phyloP scores from a whole-genome alignment of 2,888 invertebrate genomes.

The Bruchidius siliquastri region DNA sequence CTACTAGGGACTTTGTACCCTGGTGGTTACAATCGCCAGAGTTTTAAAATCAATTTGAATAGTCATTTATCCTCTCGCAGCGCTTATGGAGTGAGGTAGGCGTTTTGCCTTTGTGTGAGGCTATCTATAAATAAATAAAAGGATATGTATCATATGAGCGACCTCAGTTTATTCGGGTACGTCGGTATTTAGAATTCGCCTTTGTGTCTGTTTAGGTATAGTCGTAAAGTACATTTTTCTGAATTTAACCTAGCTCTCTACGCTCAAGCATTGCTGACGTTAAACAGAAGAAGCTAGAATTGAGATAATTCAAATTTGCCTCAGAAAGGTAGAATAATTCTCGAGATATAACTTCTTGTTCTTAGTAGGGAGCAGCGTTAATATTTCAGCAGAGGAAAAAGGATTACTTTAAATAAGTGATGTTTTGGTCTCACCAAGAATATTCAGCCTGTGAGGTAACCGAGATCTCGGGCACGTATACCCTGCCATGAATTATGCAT shows the following conservation, averaged over 20 bases:
- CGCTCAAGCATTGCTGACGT: not conserved
- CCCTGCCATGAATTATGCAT: not conserved
- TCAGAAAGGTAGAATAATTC: not conserved
- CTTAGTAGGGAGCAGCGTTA: conserved; percentile 9
- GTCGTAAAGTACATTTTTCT: too few relatives aligned
- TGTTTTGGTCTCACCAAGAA: conserved; percentile 15
- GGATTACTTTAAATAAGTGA: conserved; percentile 26
- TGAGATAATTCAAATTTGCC: not conserved
- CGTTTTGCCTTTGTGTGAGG: too few relatives aligned
- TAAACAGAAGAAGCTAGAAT: not conserved
- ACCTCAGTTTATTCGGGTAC: too few relatives aligned
- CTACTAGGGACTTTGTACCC: too few relatives aligned
- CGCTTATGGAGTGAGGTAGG: too few relatives aligned
- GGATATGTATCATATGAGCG: too few relatives aligned
- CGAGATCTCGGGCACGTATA: not conserved
- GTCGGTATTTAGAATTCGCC: too few relatives aligned
- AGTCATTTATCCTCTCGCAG: too few relatives aligned
- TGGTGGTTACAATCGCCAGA: too few relatives aligned
- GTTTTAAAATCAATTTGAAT: too few relatives aligned
- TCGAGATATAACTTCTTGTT: not conserved
- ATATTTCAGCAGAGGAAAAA: conserved; percentile 21
- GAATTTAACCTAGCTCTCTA: not conserved
- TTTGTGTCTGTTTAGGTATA: too few relatives aligned
- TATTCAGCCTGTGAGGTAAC: not conserved
- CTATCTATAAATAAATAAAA: too few relatives aligned